Evolutionary conservation across 2,797 vertebrate species (phyloP).

Genomic region (Oreochromis grahami): DNA sequence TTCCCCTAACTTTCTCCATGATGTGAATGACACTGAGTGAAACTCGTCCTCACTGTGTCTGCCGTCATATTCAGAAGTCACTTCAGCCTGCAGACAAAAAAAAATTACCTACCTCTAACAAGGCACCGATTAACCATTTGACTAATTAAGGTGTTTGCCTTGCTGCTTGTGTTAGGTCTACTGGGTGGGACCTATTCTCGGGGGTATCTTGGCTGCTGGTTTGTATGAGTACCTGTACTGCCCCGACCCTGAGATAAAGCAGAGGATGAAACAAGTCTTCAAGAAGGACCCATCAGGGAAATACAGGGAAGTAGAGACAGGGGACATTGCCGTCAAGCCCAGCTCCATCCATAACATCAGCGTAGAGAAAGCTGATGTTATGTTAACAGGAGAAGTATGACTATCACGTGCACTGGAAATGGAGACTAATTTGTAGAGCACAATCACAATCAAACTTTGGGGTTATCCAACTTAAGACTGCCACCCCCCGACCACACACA

Average conservation of each 20-base stretch:
- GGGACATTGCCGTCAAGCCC: conserved; percentile 80
- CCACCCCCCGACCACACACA: neutral
- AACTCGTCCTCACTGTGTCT: neutral
- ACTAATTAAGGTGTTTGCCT: neutral
- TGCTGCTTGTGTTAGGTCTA: conserved; percentile 79
- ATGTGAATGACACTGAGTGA: neutral
- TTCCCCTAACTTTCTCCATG: neutral
- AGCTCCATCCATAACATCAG: conserved; percentile 78
- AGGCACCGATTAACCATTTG: neutral
- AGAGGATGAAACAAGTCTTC: conserved; percentile 80
- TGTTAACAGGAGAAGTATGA: conserved; percentile 85
- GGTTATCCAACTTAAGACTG: neutral
- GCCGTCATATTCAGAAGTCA: neutral
- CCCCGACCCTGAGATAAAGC: conserved; percentile 84
- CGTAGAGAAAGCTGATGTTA: conserved; percentile 76
- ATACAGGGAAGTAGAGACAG: conserved; percentile 86
- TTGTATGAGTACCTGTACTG: conserved; percentile 93
- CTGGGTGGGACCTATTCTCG: conserved; percentile 91
- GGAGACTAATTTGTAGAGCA: conserved; percentile 77
- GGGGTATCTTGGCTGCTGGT: conserved; percentile 84
- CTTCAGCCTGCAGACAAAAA: neutral
- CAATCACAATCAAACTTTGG: conserved; percentile 14
- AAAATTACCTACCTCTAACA: neutral
- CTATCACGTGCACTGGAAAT: conserved; percentile 86
- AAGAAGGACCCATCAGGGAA: conserved; percentile 81